Base-by-base conservation (phyloP, 2,888 invertebrate species). In the Drosophila kanekoi region DNA sequence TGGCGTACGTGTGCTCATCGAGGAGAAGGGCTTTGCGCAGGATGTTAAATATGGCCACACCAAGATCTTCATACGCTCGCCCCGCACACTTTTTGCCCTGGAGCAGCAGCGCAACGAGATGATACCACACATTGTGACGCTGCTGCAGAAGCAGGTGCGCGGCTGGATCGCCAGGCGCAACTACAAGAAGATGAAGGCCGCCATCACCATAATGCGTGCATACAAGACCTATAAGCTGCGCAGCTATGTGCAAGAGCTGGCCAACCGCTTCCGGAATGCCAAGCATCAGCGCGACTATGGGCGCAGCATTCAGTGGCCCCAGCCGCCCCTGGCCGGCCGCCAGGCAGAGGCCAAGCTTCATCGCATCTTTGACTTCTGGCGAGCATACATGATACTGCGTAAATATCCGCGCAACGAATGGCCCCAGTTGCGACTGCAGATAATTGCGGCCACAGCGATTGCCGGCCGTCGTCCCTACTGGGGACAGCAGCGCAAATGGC, bases 41-140 rank as follows among this genome's bases (percentile, higher is more conserved):
- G 99, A 99, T 90, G 98, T 98, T 18, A 97, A 97, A 92, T 98
- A 96, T 90, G 99, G 99, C 13, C 96, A 97, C 87, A 98, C 98
- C 1, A 99, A 99, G 93, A 94, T 99, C 56, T 99, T 99, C 90
- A 97, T 99, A 76, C 94, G 98, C 92, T 94, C 97, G 13, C 99
- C 99, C 0, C 95, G 95, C 83, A 99, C 98, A 0, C 93, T 99
- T 58, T 98, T 99, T 92, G 94, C 95, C 0, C 93, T 99, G 84
- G 99, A 99, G 92, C 95, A 95, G 91, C 95, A 96, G 47, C 95
- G 99, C 80, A 96, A 97, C 54, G 95, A 96, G 77, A 94, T 97
- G 90, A 96, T 99, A 72, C 98, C 98, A 0, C 95, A 96, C 64
- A 98, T 99, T 79, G 97, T 98, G 58, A 95, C 97, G 33, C 94